Evolutionary conservation across 2,888 invertebrate genomes (phyloP).

Genomic region (Steromphala cineraria): DNA sequence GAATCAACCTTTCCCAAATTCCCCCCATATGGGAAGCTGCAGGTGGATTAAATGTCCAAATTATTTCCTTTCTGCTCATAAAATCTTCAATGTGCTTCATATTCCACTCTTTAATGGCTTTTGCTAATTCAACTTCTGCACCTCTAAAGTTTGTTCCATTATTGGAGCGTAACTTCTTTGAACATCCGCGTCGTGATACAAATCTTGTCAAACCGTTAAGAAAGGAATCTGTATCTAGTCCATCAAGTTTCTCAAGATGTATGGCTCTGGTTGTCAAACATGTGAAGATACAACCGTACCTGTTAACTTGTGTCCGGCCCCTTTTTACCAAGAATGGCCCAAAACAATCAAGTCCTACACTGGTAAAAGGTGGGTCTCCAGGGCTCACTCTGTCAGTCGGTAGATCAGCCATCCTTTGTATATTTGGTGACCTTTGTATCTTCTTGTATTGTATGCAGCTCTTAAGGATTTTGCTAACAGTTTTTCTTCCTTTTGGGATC

Average conservation of each 20-base stretch:
- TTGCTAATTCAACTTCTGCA: conserved; percentile 45
- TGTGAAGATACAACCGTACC: conserved; percentile 53
- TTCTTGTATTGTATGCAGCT: conserved; percentile 36
- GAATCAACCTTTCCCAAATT: not conserved
- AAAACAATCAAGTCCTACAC: conserved; percentile 53
- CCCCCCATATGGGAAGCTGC: not conserved
- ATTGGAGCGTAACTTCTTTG: conserved; percentile 43
- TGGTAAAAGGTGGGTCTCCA: conserved; percentile 45
- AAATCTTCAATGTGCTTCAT: not conserved
- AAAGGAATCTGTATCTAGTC: conserved; percentile 50
- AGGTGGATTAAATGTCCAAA: not conserved
- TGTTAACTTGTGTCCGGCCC: conserved; percentile 49
- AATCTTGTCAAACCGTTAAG: conserved; percentile 49
- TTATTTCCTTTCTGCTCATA: not conserved
- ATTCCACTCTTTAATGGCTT: not conserved
- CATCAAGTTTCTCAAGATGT: conserved; percentile 50
- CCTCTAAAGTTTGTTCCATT: conserved; percentile 54
- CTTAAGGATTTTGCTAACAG: conserved; percentile 30
- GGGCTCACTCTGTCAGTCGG: conserved; percentile 43
- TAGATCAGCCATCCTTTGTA: conserved; percentile 44
- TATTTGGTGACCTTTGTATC: conserved; percentile 1
- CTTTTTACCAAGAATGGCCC: conserved; percentile 50
- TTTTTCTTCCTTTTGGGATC: conserved; percentile 38
- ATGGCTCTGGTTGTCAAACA: conserved; percentile 50
- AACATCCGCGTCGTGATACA: conserved; percentile 44